Conservation (phyloP, 2,797 vertebrate species). For the Anguilla marmorata region DNA sequence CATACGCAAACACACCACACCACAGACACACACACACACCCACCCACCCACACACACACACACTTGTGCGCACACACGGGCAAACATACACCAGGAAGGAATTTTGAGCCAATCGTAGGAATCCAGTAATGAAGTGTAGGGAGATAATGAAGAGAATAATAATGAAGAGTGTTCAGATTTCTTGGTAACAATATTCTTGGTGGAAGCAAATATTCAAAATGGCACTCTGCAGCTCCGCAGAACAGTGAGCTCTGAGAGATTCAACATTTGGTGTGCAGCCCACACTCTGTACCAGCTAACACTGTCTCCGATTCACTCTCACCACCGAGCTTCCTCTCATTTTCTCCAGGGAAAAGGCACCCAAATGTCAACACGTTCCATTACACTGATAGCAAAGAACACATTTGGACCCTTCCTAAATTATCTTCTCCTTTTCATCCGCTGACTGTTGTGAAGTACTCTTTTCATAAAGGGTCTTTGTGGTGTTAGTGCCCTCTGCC, state of each 20-base stretch:
- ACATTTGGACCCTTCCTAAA: neutral
- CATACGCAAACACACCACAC: neutral
- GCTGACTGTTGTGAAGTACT: neutral
- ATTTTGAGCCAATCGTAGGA: neutral
- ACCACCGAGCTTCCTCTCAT: neutral
- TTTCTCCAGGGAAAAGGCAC: neutral
- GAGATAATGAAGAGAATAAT: neutral
- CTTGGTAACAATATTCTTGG: neutral
- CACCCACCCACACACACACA: slow-evolving; percentile 11
- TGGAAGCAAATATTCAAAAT: neutral
- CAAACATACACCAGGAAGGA: neutral
- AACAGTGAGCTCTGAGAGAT: neutral
- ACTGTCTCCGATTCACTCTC: neutral
- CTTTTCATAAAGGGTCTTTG: neutral
- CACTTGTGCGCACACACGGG: neutral
- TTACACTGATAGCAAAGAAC: neutral
- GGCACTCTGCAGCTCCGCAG: neutral
- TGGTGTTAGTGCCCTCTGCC: neutral
- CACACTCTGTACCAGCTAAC: neutral
- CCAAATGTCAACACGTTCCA: neutral
- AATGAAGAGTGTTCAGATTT: neutral
- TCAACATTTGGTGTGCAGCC: neutral
- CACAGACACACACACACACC: neutral
- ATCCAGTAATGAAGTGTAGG: neutral
- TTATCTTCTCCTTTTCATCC: neutral